Evolutionary conservation across 2,888 invertebrate genomes (phyloP), one percentile per base, ranked within the genome.

Genomic region (Hemithea aestivaria): DNA sequence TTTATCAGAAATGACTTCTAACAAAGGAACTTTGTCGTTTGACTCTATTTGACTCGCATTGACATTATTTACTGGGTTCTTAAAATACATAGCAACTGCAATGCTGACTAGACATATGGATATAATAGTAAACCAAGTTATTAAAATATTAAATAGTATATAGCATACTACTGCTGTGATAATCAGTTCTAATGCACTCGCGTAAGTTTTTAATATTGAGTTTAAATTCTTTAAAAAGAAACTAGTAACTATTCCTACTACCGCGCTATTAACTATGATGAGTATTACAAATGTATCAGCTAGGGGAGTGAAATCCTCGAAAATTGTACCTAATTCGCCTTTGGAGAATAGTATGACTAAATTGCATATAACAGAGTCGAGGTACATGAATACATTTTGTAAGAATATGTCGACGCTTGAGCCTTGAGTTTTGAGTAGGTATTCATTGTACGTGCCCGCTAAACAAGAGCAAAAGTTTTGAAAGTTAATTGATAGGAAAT

Each of bases 401-500:
- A 97, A 83, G 79, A 95, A 96, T 61, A 98, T 94, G 66, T 96
- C 94, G 0, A 96, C 93, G 51, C 93, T 91, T 1, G 92, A 90
- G 9, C 96, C 96, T 57, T 92, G 91, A 16, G 93, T 93, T 84
- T 98, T 98, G 2, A 98, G 84, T 34, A 98, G 87, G 76, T 95
- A 96, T 71, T 98, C 98, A 71, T 97, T 98, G 75, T 97, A 98
- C 2, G 98, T 98, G 4, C 98, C 98, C 0, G 98, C 98, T 43
- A 97, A 81, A 58, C 97, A 98, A 0, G 98, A 98, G 66, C 95
- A 97, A 49, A 96, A 90, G 31, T 95, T 94, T 89, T 97, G 93
- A 10, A 94, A 90, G 45, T 91, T 84, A 41, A 92, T 91, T 20
- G 91, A 90, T 16, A 92, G 51, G 16, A 91, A 91, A 58, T 90